Evolutionary conservation across 2,113 vertebrate genomes (phyloP).

Genomic region (Podilymbus podiceps): DNA sequence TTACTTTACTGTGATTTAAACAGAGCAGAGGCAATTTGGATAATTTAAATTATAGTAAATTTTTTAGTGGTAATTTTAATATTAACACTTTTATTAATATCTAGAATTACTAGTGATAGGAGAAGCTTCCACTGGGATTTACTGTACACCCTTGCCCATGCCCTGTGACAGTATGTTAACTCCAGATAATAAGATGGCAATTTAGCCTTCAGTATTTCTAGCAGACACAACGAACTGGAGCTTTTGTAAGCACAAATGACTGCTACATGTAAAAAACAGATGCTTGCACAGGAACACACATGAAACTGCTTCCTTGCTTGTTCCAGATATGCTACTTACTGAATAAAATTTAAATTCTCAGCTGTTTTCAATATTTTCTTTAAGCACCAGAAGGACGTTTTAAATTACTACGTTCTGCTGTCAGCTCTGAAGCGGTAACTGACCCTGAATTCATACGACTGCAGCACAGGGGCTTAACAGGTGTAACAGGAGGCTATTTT

Average conservation of each 20-base stretch:
- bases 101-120: background rate
- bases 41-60: background rate
- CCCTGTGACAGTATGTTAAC: background rate
- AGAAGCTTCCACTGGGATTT: background rate
- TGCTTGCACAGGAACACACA: background rate
- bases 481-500: background rate
- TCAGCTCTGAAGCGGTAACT: background rate
- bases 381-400: conserved; percentile 23
- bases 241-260: background rate
- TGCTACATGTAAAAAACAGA: background rate
- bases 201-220: background rate
- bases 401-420: conserved; percentile 18
- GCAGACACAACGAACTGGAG: background rate
- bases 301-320: background rate
- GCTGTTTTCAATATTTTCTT: conserved; percentile 55
- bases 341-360: conserved; percentile 54
- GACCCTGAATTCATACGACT: conserved; percentile 4
- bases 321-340: background rate
- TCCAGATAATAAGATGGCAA: background rate
- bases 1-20: background rate
- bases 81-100: background rate
- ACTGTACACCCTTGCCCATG: background rate
- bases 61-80: background rate
- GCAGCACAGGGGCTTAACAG: background rate
- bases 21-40: background rate